Base-by-base conservation (phyloP, 1,140 invertebrate genomes). In the Diachasma alloeum region DNA sequence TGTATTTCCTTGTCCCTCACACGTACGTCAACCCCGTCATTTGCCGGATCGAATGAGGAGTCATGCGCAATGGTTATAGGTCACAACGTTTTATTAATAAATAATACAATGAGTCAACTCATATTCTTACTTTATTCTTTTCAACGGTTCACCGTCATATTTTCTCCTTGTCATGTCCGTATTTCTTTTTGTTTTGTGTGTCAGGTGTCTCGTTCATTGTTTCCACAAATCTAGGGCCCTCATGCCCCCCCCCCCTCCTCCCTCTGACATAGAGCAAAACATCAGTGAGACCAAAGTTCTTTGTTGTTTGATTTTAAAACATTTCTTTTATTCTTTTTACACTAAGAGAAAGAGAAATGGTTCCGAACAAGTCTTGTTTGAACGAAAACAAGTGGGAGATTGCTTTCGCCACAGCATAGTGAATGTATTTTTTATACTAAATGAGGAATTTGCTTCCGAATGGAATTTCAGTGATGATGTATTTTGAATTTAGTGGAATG, bases 51-150 rank as follows among this genome's bases (percentile, higher is more conserved):
- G 72, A 74, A 74, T 75, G 17, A 2, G 26, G 11, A 75, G 68
- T 68, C 59, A 75, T 75, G 63, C 73, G 73, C 73, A 75, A 66
- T 75, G 44, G 39, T 75, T 68, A 68, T 68, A 75, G 73, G 63
- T 75, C 59, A 75, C 44, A 36, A 26, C 36, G 36, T 13, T 24
- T n/a, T 42, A 68, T 75, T 68, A 75, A 75, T 75, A 75, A 75
- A 75, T 75, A 44, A 74, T 42, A 26, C 46, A 75, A 66, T 75
- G 44, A 36, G 42, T 68, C 63, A 46, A 75, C 36, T 75, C 67
- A 24, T n/a, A 31, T 72, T 72, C 42, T 19, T 39, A 67, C 44
- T 39, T 22, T 48, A 48, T 72, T 42, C 37, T 48, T 48, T 48
- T 72, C 46, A 22, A 48, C 39, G 22, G 42, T 24, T 72, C 11